Percentiles rank a stretch among this genome's conserved stretches.
Conservation (phyloP, 2,797 vertebrate species). For the Tapera naevia region DNA sequence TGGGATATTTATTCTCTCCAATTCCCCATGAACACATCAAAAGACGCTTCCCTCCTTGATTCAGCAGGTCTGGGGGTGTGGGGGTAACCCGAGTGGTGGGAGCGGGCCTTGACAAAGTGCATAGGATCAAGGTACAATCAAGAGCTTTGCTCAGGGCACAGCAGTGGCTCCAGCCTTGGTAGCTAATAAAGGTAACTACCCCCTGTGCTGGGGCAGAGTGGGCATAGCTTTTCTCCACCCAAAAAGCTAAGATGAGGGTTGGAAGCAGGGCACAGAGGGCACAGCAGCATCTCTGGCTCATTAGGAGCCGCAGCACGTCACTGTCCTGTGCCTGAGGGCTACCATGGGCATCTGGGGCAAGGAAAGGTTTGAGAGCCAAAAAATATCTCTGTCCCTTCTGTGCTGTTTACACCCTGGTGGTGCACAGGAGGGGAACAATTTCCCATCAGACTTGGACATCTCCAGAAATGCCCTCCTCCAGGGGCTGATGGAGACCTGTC, state of each 20-base stretch:
- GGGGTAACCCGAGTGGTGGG: no score
- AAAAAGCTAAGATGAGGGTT: neutral
- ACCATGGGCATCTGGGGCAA: neutral
- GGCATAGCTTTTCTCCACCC: neutral
- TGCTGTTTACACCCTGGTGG: neutral
- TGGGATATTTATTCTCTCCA: no score
- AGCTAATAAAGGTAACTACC: neutral
- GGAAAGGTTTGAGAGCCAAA: neutral
- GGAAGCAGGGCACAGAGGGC: neutral
- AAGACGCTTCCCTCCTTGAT: no score
- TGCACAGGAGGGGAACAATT: neutral
- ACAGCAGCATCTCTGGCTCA: neutral
- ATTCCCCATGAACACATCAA: no score
- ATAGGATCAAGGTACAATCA: neutral
- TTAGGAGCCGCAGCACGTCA: neutral
- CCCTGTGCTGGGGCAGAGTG: accelerated
- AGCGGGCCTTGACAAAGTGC: no score
- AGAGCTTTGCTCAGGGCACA: neutral
- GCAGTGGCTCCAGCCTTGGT: neutral
- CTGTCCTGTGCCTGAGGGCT: neutral
- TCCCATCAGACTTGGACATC: neutral
- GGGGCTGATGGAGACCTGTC: neutral
- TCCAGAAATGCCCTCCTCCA: neutral
- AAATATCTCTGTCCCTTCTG: neutral
- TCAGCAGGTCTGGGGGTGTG: no score